Conservation (phyloP, 1,140 invertebrate species). For the Aphelenchoides fujianensis region DNA sequence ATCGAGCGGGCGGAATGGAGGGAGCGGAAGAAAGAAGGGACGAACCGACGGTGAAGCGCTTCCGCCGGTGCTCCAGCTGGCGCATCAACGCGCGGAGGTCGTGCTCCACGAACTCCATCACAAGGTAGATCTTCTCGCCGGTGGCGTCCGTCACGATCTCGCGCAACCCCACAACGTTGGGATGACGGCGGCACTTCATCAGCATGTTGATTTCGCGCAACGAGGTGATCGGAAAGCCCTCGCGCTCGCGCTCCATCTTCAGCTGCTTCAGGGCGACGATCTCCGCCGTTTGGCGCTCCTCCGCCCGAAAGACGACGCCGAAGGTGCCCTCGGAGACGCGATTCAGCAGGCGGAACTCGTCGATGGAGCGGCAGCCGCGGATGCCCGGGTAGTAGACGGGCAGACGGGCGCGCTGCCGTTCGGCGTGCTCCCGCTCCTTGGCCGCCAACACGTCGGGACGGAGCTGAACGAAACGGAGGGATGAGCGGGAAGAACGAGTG, state of each 20-base stretch:
- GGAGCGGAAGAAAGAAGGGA: constrained; percentile 14
- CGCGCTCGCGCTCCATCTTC: constrained; percentile 99
- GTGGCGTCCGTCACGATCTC: constrained; percentile 41
- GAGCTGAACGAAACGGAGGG: too few relatives aligned
- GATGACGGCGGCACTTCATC: constrained; percentile 85
- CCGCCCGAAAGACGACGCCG: constrained; percentile 87
- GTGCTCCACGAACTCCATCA: constrained; percentile 99
- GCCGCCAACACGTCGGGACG: too few relatives aligned
- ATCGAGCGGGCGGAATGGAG: not conserved
- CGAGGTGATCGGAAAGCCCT: constrained; percentile 98
- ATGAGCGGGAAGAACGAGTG: too few relatives aligned
- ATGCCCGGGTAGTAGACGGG: constrained; percentile 50
- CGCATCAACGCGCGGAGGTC: constrained; percentile 96
- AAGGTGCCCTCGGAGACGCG: constrained; percentile 95
- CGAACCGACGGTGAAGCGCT: constrained; percentile 76
- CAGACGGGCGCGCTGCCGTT: constrained; percentile 30
- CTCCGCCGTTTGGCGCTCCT: constrained; percentile 90
- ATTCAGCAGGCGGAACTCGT: constrained; percentile 94
- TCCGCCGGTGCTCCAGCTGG: constrained; percentile 78
- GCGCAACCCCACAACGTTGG: constrained; percentile 92
- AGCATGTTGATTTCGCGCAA: constrained; percentile 94
- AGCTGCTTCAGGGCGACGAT: constrained; percentile 93
- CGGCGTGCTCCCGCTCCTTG: too few relatives aligned
- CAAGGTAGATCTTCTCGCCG: constrained; percentile 98
- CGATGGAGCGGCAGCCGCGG: constrained; percentile 87